A percentile compares a stretch with the other conserved stretches of the same genome.
Evolutionary conservation across 2,888 invertebrate species (phyloP).

Genomic region (Melolontha melolontha): DNA sequence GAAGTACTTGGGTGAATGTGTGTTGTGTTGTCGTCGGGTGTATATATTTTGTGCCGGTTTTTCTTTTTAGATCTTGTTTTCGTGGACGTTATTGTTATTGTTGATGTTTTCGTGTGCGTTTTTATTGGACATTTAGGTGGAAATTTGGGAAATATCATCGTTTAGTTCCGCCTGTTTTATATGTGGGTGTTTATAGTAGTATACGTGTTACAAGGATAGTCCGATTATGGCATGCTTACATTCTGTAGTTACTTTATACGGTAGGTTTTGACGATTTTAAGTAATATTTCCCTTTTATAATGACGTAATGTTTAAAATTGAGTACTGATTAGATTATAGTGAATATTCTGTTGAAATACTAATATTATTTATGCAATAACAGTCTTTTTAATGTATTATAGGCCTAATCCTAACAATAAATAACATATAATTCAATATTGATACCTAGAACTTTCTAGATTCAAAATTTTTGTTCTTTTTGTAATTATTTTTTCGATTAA

Average conservation of each 20-base stretch:
- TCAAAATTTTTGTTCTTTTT: too few relatives aligned
- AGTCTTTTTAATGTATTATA: too few relatives aligned
- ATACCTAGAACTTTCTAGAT: too few relatives aligned
- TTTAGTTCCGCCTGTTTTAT: background rate
- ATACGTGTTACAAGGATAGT: background rate
- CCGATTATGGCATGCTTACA: constrained; percentile 39
- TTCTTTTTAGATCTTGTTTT: constrained; percentile 30
- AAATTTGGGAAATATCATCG: background rate
- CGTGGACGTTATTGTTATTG: too few relatives aligned
- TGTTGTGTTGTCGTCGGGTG: constrained; percentile 1
- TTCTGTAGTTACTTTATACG: constrained; percentile 38
- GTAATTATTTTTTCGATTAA: too few relatives aligned
- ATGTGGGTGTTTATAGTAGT: constrained; percentile 1
- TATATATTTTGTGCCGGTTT: constrained; percentile 44
- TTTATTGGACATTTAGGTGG: background rate
- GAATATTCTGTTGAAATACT: too few relatives aligned
- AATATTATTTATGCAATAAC: too few relatives aligned
- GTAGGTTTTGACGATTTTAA: constrained; percentile 27
- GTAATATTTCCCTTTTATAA: background rate
- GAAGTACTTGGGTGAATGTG: constrained; percentile 29
- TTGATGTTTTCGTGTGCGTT: constrained; percentile 7
- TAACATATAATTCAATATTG: too few relatives aligned
- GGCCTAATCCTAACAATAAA: too few relatives aligned
- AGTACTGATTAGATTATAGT: too few relatives aligned
- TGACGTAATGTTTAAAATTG: too few relatives aligned